A percentile compares a stretch with the other conserved stretches of the same genome.
Conservation (phyloP, 2,888 invertebrate genomes). For the Oxytorus armatus region DNA sequence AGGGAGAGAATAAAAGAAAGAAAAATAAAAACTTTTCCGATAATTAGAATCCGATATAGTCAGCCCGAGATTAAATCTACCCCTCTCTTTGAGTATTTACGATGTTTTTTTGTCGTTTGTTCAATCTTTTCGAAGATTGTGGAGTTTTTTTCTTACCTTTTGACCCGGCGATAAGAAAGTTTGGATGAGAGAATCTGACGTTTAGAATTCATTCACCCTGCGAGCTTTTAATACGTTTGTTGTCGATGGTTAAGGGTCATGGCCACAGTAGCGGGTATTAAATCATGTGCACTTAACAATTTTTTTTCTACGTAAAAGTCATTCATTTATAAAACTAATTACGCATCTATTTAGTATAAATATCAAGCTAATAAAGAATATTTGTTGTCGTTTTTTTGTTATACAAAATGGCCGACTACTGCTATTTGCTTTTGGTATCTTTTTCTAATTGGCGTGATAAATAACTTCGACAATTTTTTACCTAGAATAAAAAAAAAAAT, state of each 20-base stretch:
- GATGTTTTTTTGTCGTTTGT: slow-evolving; percentile 15
- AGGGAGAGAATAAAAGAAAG: neutral
- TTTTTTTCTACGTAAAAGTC: no score
- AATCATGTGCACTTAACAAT: no score
- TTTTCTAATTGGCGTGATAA: no score
- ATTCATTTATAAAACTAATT: no score
- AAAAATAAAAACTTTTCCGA: slow-evolving; percentile 52
- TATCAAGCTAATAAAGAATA: no score
- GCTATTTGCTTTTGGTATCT: no score
- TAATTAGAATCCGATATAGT: slow-evolving; percentile 54
- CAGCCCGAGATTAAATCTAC: slow-evolving; percentile 19
- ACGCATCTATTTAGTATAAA: no score
- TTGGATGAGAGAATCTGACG: slow-evolving; percentile 35
- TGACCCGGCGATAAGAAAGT: slow-evolving; percentile 31
- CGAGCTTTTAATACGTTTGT: slow-evolving; percentile 41
- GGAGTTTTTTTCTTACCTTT: slow-evolving; percentile 28
- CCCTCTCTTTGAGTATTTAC: slow-evolving; percentile 30
- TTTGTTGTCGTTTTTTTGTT: no score
- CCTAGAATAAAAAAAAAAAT: no score
- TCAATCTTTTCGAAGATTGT: slow-evolving; percentile 25
- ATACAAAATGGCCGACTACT: no score
- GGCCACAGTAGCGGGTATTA: no score
- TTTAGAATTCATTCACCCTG: slow-evolving; percentile 2
- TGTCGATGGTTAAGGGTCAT: slow-evolving; percentile 29
- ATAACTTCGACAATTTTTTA: no score